These are phyloP conservation scores for Microcaecilia unicolor DNA, from an alignment of 2,797 vertebrate genomes.

Conservation along the genomic window DNA sequence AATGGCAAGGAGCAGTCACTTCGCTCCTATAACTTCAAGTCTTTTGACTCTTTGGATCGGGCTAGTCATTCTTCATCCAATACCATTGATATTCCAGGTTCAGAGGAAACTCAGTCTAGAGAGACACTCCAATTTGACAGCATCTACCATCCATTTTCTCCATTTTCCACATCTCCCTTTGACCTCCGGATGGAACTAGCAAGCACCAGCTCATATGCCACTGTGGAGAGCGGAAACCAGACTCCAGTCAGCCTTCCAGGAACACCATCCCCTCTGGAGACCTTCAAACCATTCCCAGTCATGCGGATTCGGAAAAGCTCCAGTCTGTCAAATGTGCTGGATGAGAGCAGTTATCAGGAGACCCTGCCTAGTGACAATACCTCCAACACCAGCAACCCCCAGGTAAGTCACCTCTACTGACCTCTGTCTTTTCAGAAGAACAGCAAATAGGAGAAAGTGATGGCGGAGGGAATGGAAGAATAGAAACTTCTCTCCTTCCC, in stretches of 20 bases:
- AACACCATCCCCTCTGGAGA: conserved; percentile 82
- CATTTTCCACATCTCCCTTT: conserved; percentile 71
- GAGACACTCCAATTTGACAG: conserved; percentile 45
- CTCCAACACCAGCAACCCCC: conserved; percentile 91
- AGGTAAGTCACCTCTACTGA: conserved; percentile 52
- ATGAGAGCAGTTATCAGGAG: conserved; percentile 80
- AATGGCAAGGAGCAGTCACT: conserved; percentile 45
- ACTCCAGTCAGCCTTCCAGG: conserved; percentile 70
- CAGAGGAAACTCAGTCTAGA: not conserved
- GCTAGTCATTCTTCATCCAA: conserved; percentile 69
- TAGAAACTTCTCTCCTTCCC: no score
- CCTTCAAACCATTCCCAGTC: conserved; percentile 71
- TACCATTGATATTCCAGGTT: conserved; percentile 39
- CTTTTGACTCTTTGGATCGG: conserved; percentile 71
- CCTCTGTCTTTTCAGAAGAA: no score
- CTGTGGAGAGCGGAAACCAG: conserved; percentile 37
- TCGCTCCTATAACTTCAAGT: conserved; percentile 60
- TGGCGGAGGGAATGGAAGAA: no score
- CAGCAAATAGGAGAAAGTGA: no score
- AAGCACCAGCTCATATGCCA: conserved; percentile 47
- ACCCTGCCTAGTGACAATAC: conserved; percentile 66
- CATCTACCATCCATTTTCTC: conserved; percentile 78
- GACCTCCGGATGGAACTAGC: conserved; percentile 69
- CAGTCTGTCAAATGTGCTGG: conserved; percentile 90
- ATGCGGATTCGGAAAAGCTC: conserved; percentile 78